Conservation (phyloP, 2,113 vertebrate species). For the Laticauda colubrina region DNA sequence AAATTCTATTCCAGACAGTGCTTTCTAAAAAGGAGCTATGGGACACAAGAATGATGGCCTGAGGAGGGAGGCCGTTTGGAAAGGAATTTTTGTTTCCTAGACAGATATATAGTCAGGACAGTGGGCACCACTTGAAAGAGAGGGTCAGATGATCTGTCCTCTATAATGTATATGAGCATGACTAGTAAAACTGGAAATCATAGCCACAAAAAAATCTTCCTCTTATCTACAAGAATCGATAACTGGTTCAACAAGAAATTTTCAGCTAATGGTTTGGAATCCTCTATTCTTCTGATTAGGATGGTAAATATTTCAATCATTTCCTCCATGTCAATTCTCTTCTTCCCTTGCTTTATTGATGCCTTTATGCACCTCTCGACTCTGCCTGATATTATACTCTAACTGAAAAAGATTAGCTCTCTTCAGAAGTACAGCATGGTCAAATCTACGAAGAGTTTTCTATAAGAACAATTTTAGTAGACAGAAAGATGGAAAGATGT, state of each 20-base stretch:
- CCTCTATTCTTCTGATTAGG: not conserved
- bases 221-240: not conserved
- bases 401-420: not conserved
- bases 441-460: conserved; percentile 37
- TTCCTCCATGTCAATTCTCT: not conserved
- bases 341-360: accelerated
- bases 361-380: not conserved
- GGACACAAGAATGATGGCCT: not conserved
- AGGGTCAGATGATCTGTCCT: not conserved
- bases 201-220: not conserved
- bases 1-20: not conserved
- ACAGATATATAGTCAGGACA: not conserved
- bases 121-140: not conserved
- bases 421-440: conserved; percentile 14
- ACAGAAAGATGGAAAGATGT: not conserved
- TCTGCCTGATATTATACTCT: not conserved
- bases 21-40: not conserved
- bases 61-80: not conserved
- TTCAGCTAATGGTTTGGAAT: not conserved
- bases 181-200: not conserved
- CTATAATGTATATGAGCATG: not conserved
- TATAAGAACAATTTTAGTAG: not conserved
- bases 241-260: not conserved
- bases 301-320: not conserved
- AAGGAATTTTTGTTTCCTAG: not conserved